Base-by-base conservation (phyloP, 2,888 invertebrate genomes). In the Drosophila monieri region DNA sequence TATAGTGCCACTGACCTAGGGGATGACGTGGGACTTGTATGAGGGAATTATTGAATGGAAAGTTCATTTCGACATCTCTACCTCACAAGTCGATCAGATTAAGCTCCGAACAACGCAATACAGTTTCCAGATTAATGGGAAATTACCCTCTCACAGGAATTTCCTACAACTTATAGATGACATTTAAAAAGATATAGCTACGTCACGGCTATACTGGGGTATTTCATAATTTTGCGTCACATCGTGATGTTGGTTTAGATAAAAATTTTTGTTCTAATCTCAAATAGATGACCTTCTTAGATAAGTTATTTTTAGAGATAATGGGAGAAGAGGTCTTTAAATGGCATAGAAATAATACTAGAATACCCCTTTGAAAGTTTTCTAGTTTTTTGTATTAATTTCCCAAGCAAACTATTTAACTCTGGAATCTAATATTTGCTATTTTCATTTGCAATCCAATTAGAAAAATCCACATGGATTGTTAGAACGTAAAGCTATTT, bases 1-100 rank as follows among this genome's bases (percentile, higher is more conserved):
- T 37, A 41, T 39, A 69, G 68, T 73, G 73, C 68, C 55, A 74
- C 74, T 73, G 73, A 73, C 73, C 73, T 73, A 73, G 74, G 41
- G 46, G 71, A 55, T 69, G 69, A 69, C 69, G 69, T 69, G 18
- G 43, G 6, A 53, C 30, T 51, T 51, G 18, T 18, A 18, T 21
- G 10, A 46, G 49, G 49, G 71, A 71, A 71, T 61, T 47, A 53
- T 35, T 71, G 62, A 69, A 69, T 69, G 72, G 53, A 35, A 69
- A 47, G 54, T 48, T 54, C 3, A 10, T 23, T 25, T 37, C 46
- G 58, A 23, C 21, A 23, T 23, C 21, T 3, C 18, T 3, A 25
- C 39, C 53, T 30, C 14, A 47, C 48, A 65, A 65, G 66, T 64
- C 44, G 62, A 52, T 65, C 62, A 49, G 32, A 43, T 62, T 48